Evolutionary conservation across 1,140 invertebrate genomes (phyloP).

Genomic region (Neodiprion lecontei): DNA sequence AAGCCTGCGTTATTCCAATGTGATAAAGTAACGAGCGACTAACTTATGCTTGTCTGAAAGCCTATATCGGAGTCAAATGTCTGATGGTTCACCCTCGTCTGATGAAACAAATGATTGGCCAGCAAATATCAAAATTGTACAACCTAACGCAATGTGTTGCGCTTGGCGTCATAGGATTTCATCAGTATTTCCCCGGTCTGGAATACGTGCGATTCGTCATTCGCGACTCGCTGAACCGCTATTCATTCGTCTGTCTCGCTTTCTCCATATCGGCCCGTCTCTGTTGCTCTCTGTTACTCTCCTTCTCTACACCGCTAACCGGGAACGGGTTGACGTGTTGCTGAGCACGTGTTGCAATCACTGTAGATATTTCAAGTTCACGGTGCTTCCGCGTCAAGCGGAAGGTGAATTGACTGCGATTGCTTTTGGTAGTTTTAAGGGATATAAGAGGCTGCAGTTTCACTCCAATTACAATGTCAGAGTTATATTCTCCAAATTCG

Average conservation of each 20-base stretch:
- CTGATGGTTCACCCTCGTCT: no score
- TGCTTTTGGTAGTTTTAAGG: no score
- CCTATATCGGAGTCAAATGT: no score
- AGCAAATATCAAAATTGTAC: not conserved
- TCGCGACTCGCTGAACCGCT: not conserved
- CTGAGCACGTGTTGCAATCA: not conserved
- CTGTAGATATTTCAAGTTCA: no score
- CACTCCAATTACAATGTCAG: no score
- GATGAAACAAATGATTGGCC: not conserved
- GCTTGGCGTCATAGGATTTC: not conserved
- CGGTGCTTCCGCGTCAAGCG: no score
- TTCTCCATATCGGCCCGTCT: not conserved
- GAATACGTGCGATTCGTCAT: conserved; percentile 17
- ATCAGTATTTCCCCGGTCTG: not conserved
- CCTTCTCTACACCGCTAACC: not conserved
- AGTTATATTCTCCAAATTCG: no score
- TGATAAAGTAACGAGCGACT: no score
- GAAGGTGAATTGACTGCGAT: no score
- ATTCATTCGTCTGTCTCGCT: not conserved
- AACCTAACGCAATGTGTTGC: not conserved
- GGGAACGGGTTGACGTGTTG: not conserved
- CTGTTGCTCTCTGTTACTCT: not conserved
- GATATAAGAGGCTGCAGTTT: no score
- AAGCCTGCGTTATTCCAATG: no score
- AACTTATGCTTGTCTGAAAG: no score